Evolutionary conservation across 2,797 vertebrate genomes (phyloP).

Genomic region (Petrocephalus schoutedeni): DNA sequence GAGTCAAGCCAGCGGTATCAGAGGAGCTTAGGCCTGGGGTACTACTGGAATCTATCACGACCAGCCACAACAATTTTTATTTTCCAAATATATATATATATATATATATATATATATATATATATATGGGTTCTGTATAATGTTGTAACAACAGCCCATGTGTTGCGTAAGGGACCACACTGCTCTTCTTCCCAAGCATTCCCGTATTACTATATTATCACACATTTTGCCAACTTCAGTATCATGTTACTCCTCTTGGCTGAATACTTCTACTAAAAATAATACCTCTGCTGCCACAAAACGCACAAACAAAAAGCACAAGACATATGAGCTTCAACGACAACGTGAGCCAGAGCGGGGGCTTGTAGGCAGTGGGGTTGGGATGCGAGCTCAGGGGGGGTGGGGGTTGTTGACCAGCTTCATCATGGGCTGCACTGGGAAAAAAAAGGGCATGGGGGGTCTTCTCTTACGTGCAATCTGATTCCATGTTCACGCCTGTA

Average conservation of each 20-base stretch:
- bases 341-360: neutral
- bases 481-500: neutral
- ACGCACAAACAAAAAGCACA: neutral
- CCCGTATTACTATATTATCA: neutral
- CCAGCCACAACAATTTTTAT: neutral
- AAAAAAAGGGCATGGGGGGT: neutral
- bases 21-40: neutral
- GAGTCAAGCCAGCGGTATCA: neutral
- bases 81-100: neutral
- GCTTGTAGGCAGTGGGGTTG: neutral
- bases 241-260: constrained; percentile 1
- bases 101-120: neutral
- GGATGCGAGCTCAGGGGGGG: constrained; percentile 21
- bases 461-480: neutral
- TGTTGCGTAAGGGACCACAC: neutral
- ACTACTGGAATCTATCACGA: neutral
- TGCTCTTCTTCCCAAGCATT: neutral
- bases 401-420: neutral
- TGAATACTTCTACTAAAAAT: constrained; percentile 1
- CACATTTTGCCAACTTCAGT: neutral
- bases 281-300: neutral
- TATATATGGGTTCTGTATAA: neutral
- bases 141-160: neutral
- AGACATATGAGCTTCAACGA: neutral
- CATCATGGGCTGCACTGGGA: neutral